Base-by-base conservation (phyloP, 2,888 invertebrate genomes). In the Perdita meconis region DNA sequence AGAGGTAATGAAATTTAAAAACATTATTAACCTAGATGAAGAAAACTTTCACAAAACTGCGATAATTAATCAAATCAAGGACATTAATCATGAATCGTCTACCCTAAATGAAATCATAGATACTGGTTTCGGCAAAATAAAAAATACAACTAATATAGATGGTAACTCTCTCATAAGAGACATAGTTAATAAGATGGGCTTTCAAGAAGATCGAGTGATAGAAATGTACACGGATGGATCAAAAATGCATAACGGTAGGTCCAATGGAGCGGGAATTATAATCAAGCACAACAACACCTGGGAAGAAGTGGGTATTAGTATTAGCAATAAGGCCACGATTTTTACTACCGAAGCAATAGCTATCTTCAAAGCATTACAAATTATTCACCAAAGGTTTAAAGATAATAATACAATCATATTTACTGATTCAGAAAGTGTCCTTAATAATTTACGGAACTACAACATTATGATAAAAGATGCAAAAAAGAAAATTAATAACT, bases 181-280 rank as follows among this genome's bases (percentile, higher is more conserved):
- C 16, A 47, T 61, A n/a, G n/a, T n/a, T n/a, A n/a, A n/a, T n/a
- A n/a, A n/a, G n/a, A n/a, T n/a, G n/a, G n/a, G n/a, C n/a, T n/a
- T n/a, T n/a, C n/a, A 26, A 5, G 26, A 47, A 24, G 44, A 2
- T n/a, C n/a, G n/a, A n/a, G 47, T 26, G 2, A 8, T 30, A 34
- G 26, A 38, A 61, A 44, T 53, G 30, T 53, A 53, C n/a, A 53
- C 53, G 5, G 53, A 30, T 6, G 53, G 53, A 1, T 53, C 53
- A 30, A 26, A 53, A 53, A 53, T n/a, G 2, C 24, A 26, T n/a
- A n/a, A 26, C 2, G 13, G 16, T 4, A 30, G n/a, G 13, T 6
- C n/a, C 1, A 53, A 34, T 53, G 53, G 53, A 44, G 5, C 19
- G 1, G 44, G 44, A 0, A 44, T 44, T 16, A 19, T 44, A 44